Percentiles rank a stretch among this genome's conserved stretches.
Conservation (phyloP, 2,888 invertebrate species). For the Kuschelorhynchus macadamiae region DNA sequence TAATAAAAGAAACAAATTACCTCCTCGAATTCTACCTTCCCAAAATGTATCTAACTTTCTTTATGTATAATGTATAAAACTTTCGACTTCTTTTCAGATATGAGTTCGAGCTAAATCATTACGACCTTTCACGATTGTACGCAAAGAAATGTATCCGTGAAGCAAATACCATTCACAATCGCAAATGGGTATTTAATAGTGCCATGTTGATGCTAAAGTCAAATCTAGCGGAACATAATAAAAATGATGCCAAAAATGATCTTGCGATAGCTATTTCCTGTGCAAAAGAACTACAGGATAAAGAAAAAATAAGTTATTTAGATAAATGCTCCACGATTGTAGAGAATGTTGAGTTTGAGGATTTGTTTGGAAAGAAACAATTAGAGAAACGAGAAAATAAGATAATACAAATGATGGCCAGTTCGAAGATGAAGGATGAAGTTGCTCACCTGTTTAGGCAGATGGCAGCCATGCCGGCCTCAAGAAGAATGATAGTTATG, state of each 20-base stretch:
- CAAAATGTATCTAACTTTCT: too few species aligned
- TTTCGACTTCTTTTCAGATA: too few species aligned
- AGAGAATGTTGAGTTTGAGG: slow-evolving; percentile 66
- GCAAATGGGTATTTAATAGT: slow-evolving; percentile 68
- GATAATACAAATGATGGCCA: slow-evolving; percentile 68
- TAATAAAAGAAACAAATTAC: too few species aligned
- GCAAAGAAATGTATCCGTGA: slow-evolving; percentile 65
- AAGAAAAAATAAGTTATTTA: slow-evolving; percentile 62
- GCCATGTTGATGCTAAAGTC: slow-evolving; percentile 67
- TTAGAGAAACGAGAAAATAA: slow-evolving; percentile 67
- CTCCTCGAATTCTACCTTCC: too few species aligned
- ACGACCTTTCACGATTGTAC: slow-evolving; percentile 67
- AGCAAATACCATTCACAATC: slow-evolving; percentile 60
- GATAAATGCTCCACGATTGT: slow-evolving; percentile 55
- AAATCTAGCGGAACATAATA: slow-evolving; percentile 68
- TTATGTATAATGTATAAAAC: too few species aligned
- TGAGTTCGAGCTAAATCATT: slow-evolving; percentile 65
- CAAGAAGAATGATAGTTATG: slow-evolving; percentile 69
- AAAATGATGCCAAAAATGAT: slow-evolving; percentile 69
- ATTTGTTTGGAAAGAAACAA: slow-evolving; percentile 61
- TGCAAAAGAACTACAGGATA: slow-evolving; percentile 63
- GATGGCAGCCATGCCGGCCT: slow-evolving; percentile 69
- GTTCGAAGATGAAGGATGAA: slow-evolving; percentile 65
- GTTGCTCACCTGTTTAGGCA: slow-evolving; percentile 68
- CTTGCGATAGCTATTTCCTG: slow-evolving; percentile 59